Conservation (phyloP, 2,113 vertebrate species). For the Muntiacus muntjak region DNA sequence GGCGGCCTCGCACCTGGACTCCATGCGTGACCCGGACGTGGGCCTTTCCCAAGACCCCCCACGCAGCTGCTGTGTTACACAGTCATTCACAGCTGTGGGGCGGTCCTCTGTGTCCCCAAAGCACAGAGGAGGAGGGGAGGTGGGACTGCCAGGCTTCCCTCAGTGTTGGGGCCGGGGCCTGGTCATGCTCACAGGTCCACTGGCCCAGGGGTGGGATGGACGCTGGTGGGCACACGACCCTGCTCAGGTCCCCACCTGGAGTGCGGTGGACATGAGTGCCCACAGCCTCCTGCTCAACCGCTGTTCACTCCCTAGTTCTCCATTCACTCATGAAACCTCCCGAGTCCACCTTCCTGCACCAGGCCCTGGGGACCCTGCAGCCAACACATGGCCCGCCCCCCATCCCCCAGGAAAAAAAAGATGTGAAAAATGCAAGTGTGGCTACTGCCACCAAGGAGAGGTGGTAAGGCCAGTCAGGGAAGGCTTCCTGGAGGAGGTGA, state of each 20-base stretch:
- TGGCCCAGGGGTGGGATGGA: neutral
- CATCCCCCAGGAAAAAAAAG: neutral
- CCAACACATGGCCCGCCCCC: too few species aligned
- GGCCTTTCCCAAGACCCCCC: too few species aligned
- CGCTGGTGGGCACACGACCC: neutral
- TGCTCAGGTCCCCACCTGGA: neutral
- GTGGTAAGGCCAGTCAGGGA: neutral
- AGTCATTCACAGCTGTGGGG: neutral
- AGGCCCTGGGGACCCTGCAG: neutral
- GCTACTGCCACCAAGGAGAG: neutral
- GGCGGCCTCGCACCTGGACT: neutral
- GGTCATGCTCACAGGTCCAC: neutral
- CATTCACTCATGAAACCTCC: neutral
- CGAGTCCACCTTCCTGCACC: too few species aligned
- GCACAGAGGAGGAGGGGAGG: neutral
- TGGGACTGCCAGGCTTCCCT: neutral
- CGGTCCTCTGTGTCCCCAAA: neutral
- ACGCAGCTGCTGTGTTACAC: rapidly evolving
- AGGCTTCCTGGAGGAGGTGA: neutral
- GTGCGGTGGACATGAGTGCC: neutral
- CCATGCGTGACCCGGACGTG: rapidly evolving
- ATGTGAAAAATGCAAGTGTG: neutral
- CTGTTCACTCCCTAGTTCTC: neutral
- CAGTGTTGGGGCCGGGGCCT: neutral
- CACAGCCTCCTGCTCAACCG: neutral